Evolutionary conservation across 2,797 vertebrate genomes (phyloP), one percentile per base, ranked within the genome.

Genomic region (Rhadinocentrus ornatus): DNA sequence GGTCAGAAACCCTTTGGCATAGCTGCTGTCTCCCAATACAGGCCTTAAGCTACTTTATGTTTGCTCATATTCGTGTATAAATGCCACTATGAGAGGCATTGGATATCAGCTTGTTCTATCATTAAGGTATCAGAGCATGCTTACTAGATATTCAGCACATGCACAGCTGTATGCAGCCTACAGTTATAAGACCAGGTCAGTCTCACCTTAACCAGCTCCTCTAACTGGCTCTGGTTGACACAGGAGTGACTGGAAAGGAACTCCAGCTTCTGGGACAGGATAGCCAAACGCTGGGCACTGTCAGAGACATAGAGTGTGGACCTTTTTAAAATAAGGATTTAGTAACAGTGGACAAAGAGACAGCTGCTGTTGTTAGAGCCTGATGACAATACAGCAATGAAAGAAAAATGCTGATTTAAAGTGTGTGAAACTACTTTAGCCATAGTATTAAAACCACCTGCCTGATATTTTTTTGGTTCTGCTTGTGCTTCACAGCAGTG

Each of bases 181-280:
- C 3, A 44, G 54, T 39, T 27, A 12, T 11, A 32, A 41, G 52
- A 0, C 66, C 15, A 68, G 3, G 13, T 4, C 3, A 27, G 16
- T 68, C 69, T 95, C 93, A 99, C 97, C 97, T 97, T 96, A 68
- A 99, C 97, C 84, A 99, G 94, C 75, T 97, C 95, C 84, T 99
- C 97, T 88, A 99, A 94, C 84, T 99, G 95, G 10, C 95, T 96
- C 69, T 95, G 94, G 88, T 97, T 98, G 85, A 99, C 96, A 82
- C 97, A 99, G 52, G 96, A 79, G 71, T 99, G 96, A 68, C 92
- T 92, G 77, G 96, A 95, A 69, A 99, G 94, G 86, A 99, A 99
- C 27, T 95, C 94, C 71, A 97, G 93, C 91, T 99, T 99, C 95
- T 98, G 96, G 86, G 95, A 92, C 89, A 97, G 88, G 72, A 99